Evolutionary conservation across 2,888 invertebrate genomes (phyloP), one percentile per base, ranked within the genome.

Genomic region (Aleiodes alternator): DNA sequence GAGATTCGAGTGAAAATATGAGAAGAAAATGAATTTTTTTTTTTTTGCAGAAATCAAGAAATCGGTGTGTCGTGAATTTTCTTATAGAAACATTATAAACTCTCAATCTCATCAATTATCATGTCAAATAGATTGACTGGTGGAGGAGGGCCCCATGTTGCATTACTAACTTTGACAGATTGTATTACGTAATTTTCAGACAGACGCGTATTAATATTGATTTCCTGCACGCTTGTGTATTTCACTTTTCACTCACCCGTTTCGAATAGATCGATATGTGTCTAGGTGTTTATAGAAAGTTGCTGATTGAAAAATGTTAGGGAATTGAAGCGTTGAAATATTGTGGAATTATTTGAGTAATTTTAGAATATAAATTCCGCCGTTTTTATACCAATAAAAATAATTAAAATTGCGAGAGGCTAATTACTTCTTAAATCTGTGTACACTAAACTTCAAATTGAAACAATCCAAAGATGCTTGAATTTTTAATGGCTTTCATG

Each of bases 21-120:
- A 6, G 7, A 48, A 48, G 16, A 64, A 64, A 43, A 43, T 43
- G 3, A 43, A 7, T 23, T 23, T 23, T 23, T 38, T 7, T 43
- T 9, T 9, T 43, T 43, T 43, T 64, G 7, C 64, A 64, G 64
- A 23, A 64, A 14, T 64, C 64, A 64, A 64, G 43, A 48, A 48
- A 48, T 72, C 11, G 31, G 12, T 12, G 57, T n/a, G 50, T 51
- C 69, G n/a, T 8, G 23, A n/a, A 53, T 29, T 53, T 29, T 16
- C 68, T 48, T 59, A 59, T 55, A n/a, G 2, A 72, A 66, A 53
- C 14, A 9, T 34, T 51, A n/a, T 34, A 53, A 29, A 31, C 14
- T 57, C 56, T 76, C 75, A 71, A 66, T 70, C 59, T 71, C 71
- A 71, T 71, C 73, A 78, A 78, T 78, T 78, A 76, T 68, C 73